Conservation (phyloP, 1,140 invertebrate genomes). For the Magallana angulata region DNA sequence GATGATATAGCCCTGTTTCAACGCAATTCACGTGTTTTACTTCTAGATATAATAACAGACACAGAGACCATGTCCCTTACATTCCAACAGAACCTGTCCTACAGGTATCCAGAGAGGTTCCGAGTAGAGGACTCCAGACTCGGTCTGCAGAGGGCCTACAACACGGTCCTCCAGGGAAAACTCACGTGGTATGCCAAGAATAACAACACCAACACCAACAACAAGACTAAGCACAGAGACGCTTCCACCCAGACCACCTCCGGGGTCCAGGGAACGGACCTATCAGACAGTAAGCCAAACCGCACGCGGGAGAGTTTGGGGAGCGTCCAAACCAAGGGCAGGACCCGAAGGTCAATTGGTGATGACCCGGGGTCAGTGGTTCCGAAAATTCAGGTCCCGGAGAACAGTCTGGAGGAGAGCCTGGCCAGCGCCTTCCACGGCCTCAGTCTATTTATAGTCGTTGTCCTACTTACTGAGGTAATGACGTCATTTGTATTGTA, state of each 20-base stretch:
- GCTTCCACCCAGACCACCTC: neutral
- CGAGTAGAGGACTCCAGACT: neutral
- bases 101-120: conserved; percentile 48
- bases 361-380: neutral
- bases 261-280: neutral
- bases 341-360: neutral
- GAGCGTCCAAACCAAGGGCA: neutral
- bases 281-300: neutral
- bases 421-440: conserved; percentile 46
- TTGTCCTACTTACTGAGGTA: conserved; percentile 50
- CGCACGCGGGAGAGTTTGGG: neutral
- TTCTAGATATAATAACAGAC: conserved; percentile 53
- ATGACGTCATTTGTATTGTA: neutral
- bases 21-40: neutral
- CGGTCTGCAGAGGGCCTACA: neutral
- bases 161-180: conserved; percentile 9
- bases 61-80: conserved; percentile 34
- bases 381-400: neutral
- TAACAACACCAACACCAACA: neutral
- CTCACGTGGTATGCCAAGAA: neutral
- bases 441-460: conserved; percentile 50
- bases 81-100: conserved; percentile 48
- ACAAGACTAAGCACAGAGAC: neutral
- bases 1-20: neutral
- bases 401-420: conserved; percentile 34